Evolutionary conservation across 2,797 vertebrate species (phyloP), one percentile per base, ranked within the genome.

Genomic region (Dendrocincla tyrannina): DNA sequence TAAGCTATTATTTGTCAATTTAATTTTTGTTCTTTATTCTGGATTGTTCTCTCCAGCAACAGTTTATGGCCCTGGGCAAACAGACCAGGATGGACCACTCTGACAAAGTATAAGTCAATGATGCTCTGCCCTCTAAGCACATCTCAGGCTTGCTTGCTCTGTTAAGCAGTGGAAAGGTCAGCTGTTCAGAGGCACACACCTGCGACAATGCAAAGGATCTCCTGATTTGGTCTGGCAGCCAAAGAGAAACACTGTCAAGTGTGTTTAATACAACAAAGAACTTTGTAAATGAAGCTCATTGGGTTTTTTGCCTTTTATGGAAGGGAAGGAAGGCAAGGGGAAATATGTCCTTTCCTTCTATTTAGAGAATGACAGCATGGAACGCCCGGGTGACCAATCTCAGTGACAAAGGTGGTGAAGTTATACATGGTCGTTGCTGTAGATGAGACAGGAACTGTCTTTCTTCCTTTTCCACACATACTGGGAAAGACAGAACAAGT

Each of bases 121-220:
- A 50, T 35, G 35, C 37, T 53, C 39, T 59, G 24, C 46, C 60
- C 49, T 75, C 64, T 44, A 10, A 64, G 79, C 4, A 3, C n/a
- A 44, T 55, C 69, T 53, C 46, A 47, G 84, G 27, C 55, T 42
- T 7, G 27, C 55, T 42, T 7, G 52, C 39, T 76, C 41, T 59
- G n/a, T 17, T 41, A 55, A 53, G 41, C 0, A 0, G n/a, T 13
- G 28, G 16, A 80, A 90, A 93, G 72, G 62, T 78, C 74, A 64
- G n/a, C 73, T 87, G 30, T 58, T 79, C 83, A 59, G 68, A 60
- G 35, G 24, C 80, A 93, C 69, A 80, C 82, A 93, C 84, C 91
- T 93, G 83, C 91, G 80, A 68, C 0, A 0, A 33, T 8, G 60
- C 78, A 89, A 75, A 86, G 24, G 33, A 77, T 49, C 52, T 84